A percentile compares a stretch with the other conserved stretches of the same genome.
These are phyloP conservation scores for Acanthoscelides obtectus DNA, from an alignment of 2,888 invertebrate genomes.

Conservation along the genomic window DNA sequence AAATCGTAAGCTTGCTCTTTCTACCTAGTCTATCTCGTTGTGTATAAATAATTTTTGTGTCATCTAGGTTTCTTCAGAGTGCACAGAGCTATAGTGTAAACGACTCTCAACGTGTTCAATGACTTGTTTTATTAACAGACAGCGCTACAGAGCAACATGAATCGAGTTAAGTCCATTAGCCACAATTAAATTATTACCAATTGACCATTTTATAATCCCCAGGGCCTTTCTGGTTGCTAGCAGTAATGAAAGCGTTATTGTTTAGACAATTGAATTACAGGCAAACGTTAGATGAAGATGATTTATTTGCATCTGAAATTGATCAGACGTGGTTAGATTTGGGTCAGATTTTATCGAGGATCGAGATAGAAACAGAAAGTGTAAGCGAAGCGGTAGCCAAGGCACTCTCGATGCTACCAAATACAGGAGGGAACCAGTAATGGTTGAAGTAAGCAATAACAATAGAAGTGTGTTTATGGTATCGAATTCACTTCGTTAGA, in stretches of 20 bases:
- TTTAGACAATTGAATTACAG: constrained; percentile 24
- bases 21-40: no score
- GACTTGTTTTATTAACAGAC: constrained; percentile 10
- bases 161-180: constrained; percentile 26
- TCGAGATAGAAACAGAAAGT: not conserved
- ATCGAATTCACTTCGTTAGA: not conserved
- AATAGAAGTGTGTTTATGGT: not conserved
- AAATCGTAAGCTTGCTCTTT: no score
- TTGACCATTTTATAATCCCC: constrained; percentile 20
- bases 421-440: not conserved
- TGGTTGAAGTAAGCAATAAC: not conserved
- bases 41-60: no score
- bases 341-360: not conserved
- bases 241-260: constrained; percentile 24
- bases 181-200: constrained; percentile 29
- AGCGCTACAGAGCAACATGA: constrained; percentile 19
- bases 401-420: not conserved
- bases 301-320: not conserved
- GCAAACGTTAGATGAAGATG: constrained; percentile 6
- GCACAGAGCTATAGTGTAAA: not conserved
- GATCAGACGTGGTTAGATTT: not conserved
- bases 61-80: no score
- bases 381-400: not conserved
- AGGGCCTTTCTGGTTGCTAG: not conserved
- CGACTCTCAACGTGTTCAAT: not conserved